Evolutionary conservation across 2,888 invertebrate species (phyloP).

Genomic region (Perizoma affinitatum): DNA sequence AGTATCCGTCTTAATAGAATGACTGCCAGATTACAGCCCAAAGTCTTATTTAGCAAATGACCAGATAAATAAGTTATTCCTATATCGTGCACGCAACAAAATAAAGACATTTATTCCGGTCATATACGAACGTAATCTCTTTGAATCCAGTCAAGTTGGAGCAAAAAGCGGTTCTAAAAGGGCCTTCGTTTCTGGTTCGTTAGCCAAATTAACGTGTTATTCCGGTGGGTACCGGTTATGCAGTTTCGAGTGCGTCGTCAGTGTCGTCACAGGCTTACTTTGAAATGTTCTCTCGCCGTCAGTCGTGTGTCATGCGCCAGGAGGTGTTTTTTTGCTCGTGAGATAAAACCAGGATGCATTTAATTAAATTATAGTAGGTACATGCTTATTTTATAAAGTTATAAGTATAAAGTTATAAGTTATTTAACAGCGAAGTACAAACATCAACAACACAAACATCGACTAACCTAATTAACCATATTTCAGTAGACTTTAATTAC

Average conservation of each 20-base stretch:
- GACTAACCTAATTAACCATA: too few species aligned
- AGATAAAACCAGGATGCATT: neutral
- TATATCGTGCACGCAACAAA: neutral
- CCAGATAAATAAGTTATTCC: neutral
- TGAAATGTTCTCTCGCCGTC: slow-evolving; percentile 36
- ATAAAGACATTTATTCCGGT: slow-evolving; percentile 11
- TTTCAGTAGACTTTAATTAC: too few species aligned
- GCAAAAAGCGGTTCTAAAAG: slow-evolving; percentile 62
- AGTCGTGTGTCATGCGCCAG: slow-evolving; percentile 13
- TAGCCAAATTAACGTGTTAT: slow-evolving; percentile 75
- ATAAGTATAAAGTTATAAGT: too few species aligned
- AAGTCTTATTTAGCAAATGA: too few species aligned
- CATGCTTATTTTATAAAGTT: too few species aligned
- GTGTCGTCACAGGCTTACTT: slow-evolving; percentile 50
- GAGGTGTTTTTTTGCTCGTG: slow-evolving; percentile 12
- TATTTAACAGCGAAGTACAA: too few species aligned
- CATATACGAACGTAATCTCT: slow-evolving; percentile 40
- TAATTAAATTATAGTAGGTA: too few species aligned
- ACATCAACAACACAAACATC: too few species aligned
- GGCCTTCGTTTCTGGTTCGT: slow-evolving; percentile 70
- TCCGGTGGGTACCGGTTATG: slow-evolving; percentile 45
- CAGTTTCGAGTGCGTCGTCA: slow-evolving; percentile 45
- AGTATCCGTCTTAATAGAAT: too few species aligned
- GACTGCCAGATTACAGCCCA: too few species aligned
- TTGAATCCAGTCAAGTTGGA: slow-evolving; percentile 54